Percentiles rank a stretch among this genome's conserved stretches.
Evolutionary conservation across 2,888 invertebrate genomes (phyloP).

Genomic region (Andrena hattorfiana): DNA sequence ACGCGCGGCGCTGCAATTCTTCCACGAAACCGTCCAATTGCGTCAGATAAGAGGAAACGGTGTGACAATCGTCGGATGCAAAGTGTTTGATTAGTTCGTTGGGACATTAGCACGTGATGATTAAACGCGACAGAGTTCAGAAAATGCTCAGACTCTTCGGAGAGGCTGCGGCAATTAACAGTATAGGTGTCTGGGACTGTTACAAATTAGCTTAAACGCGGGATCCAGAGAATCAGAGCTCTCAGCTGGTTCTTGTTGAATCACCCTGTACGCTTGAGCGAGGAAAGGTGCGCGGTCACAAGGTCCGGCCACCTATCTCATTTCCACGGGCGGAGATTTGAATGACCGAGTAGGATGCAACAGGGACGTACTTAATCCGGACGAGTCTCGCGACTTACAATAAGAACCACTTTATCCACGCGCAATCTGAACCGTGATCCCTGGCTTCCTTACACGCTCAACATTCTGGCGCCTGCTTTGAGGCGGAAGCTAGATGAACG

Average conservation of each 20-base stretch:
- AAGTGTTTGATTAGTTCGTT: background rate
- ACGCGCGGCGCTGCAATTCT: background rate
- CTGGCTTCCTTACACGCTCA: background rate
- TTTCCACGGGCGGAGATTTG: constrained; percentile 76
- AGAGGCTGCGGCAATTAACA: background rate
- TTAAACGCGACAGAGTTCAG: background rate
- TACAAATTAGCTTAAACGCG: constrained; percentile 51
- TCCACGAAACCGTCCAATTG: background rate
- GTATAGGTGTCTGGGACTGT: background rate
- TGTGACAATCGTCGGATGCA: too few species aligned
- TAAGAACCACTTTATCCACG: constrained; percentile 22
- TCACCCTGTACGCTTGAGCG: constrained; percentile 68
- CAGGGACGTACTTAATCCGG: constrained; percentile 68
- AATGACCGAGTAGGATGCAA: constrained; percentile 75
- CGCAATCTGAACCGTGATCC: background rate
- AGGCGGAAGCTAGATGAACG: too few species aligned
- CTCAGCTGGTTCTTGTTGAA: constrained; percentile 68
- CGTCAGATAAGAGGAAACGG: background rate
- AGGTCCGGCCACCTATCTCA: constrained; percentile 65
- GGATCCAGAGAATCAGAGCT: constrained; percentile 64
- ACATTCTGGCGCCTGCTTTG: background rate
- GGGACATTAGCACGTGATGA: background rate
- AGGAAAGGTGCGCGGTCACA: constrained; percentile 61
- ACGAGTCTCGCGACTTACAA: constrained; percentile 15
- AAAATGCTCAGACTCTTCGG: background rate